Percentiles rank a stretch among this genome's conserved stretches.
phyloP scores from a whole-genome alignment of 2,113 vertebrate genomes.

The Lampris megalopsis region DNA sequence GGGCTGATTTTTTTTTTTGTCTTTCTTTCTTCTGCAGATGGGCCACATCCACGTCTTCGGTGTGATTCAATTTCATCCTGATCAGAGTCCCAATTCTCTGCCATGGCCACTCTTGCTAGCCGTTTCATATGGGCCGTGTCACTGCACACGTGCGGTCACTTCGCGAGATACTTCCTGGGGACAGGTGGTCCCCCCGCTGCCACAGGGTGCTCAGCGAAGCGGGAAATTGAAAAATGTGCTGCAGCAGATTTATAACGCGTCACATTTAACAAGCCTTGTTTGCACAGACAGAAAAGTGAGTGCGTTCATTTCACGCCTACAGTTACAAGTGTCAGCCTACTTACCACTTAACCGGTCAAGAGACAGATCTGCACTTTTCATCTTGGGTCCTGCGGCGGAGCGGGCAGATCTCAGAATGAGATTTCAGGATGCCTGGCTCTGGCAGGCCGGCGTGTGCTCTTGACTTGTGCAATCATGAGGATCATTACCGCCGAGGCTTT shows the following conservation, averaged over 20 bases:
- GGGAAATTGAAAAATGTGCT: constrained; percentile 80
- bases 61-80: constrained; percentile 44
- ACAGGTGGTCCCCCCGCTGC: constrained; percentile 62
- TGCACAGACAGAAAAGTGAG: constrained; percentile 68
- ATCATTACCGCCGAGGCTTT: neutral
- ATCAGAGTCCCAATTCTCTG: constrained; percentile 33
- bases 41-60: constrained; percentile 37
- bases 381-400: constrained; percentile 40
- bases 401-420: constrained; percentile 43
- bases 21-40: constrained; percentile 37
- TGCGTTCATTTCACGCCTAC: constrained; percentile 71
- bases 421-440: constrained; percentile 34
- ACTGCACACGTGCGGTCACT: constrained; percentile 53
- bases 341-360: constrained; percentile 38
- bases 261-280: constrained; percentile 79
- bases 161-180: constrained; percentile 63
- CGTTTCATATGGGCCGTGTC: constrained; percentile 48
- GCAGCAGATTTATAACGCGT: constrained; percentile 67
- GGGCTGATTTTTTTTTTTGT: constrained; percentile 41
- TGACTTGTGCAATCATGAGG: constrained; percentile 34
- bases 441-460: constrained; percentile 26
- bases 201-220: constrained; percentile 68
- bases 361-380: constrained; percentile 42
- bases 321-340: constrained; percentile 62
- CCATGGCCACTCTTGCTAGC: constrained; percentile 27